A percentile compares a stretch with the other conserved stretches of the same genome.
Evolutionary conservation across 1,140 invertebrate species (phyloP).

Genomic region (Carposina sasakii): DNA sequence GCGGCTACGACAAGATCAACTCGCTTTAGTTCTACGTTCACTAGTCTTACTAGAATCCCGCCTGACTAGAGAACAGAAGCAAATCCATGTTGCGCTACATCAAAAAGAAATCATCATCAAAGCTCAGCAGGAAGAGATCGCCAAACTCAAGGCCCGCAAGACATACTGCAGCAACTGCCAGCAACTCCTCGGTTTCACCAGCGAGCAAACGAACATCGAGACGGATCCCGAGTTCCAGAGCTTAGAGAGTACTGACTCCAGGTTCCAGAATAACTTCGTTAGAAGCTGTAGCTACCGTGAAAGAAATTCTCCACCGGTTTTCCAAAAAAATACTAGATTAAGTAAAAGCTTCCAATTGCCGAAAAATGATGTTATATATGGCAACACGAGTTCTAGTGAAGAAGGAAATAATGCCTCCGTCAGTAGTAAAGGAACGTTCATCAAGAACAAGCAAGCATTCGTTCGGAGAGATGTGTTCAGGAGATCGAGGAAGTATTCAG

Average conservation of each 20-base stretch:
- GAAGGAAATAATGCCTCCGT: slow-evolving; percentile 59
- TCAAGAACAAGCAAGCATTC: slow-evolving; percentile 76
- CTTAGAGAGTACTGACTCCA: slow-evolving; percentile 72
- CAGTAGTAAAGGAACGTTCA: slow-evolving; percentile 72
- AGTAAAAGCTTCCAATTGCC: slow-evolving; percentile 71
- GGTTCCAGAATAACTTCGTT: slow-evolving; percentile 69
- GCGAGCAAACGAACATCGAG: slow-evolving; percentile 71
- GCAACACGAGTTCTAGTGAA: slow-evolving; percentile 69
- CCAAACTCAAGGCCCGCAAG: slow-evolving; percentile 72
- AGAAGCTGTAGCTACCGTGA: slow-evolving; percentile 74
- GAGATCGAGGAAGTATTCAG: slow-evolving; percentile 71
- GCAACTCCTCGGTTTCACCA: slow-evolving; percentile 70
- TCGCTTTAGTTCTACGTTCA: slow-evolving; percentile 78
- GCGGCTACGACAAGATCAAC: slow-evolving; percentile 77
- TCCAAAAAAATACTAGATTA: slow-evolving; percentile 70
- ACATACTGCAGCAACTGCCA: slow-evolving; percentile 75
- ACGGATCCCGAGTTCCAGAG: slow-evolving; percentile 73
- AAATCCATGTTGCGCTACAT: slow-evolving; percentile 77
- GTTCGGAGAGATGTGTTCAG: slow-evolving; percentile 67
- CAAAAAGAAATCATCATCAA: slow-evolving; percentile 82
- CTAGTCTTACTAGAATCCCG: slow-evolving; percentile 80
- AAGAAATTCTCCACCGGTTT: slow-evolving; percentile 68
- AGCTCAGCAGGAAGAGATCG: slow-evolving; percentile 80
- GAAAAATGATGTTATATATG: slow-evolving; percentile 66
- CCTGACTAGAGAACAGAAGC: slow-evolving; percentile 82